Evolutionary conservation across 2,113 vertebrate genomes (phyloP).

Genomic region (Mola mola): DNA sequence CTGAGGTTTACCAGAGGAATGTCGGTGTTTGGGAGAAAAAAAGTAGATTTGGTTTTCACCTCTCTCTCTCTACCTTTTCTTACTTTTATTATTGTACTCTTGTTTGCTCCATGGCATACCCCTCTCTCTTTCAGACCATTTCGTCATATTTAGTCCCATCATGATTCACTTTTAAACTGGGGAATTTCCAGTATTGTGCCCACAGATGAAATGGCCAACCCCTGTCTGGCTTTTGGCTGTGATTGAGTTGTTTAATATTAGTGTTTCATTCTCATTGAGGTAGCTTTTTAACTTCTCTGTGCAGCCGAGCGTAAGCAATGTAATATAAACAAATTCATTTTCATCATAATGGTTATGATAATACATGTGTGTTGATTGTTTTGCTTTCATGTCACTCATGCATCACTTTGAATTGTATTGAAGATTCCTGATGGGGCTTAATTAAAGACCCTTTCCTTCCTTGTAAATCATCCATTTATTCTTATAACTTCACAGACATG

Average conservation of each 20-base stretch:
- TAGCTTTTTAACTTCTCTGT: neutral
- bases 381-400: neutral
- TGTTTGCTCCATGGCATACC: neutral
- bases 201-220: slow-evolving; percentile 3
- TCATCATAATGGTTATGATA: neutral
- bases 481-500: neutral
- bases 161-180: neutral
- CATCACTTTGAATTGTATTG: slow-evolving; percentile 2
- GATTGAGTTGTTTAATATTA: slow-evolving; percentile 2
- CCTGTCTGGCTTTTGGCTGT: neutral
- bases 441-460: neutral
- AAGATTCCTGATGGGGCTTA: neutral
- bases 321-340: too few species aligned
- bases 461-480: slow-evolving; percentile 4
- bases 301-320: too few species aligned
- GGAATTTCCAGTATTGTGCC: neutral
- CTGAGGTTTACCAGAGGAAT: slow-evolving; percentile 53
- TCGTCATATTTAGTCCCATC: slow-evolving; percentile 6
- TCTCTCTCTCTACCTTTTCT: neutral
- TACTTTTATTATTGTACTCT: neutral
- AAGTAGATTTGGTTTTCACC: slow-evolving; percentile 22
- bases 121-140: neutral
- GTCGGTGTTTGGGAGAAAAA: slow-evolving; percentile 18
- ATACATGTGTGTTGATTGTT: neutral
- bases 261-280: too few species aligned